Evolutionary conservation across 2,888 invertebrate genomes (phyloP).

Genomic region (Tetramorium bicarinatum): DNA sequence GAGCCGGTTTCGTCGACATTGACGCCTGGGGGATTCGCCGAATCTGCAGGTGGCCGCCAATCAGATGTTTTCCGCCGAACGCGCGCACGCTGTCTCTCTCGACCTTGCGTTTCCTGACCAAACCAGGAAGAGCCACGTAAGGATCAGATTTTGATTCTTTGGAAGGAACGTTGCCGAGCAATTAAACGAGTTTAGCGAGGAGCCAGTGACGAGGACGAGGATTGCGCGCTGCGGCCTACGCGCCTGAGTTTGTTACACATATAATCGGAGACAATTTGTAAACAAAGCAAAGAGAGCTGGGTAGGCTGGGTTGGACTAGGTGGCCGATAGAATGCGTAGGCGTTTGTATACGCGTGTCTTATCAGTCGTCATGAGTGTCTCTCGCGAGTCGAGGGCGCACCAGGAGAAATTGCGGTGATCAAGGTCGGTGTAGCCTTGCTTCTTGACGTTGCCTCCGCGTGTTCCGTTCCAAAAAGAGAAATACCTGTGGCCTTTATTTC

Average conservation of each 20-base stretch:
- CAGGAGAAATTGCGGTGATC: neutral
- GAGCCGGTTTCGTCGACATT: neutral
- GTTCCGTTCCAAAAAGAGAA: neutral
- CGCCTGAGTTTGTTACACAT: neutral
- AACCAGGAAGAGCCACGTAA: neutral
- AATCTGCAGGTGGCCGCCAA: neutral
- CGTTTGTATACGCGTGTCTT: conserved; percentile 61
- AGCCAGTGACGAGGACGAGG: neutral
- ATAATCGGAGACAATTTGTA: neutral
- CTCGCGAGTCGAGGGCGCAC: conserved; percentile 16
- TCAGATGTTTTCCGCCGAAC: neutral
- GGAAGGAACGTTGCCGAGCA: neutral
- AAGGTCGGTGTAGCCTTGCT: conserved; percentile 51
- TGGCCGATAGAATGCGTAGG: conserved; percentile 50
- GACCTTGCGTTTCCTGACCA: neutral
- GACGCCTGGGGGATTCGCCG: neutral
- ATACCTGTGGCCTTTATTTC: neutral
- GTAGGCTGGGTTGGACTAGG: conserved; percentile 75
- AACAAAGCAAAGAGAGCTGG: neutral
- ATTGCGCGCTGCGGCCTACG: neutral
- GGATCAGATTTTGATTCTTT: neutral
- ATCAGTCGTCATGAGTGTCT: conserved; percentile 67
- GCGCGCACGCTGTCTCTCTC: neutral
- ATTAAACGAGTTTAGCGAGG: neutral
- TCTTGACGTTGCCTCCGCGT: neutral